Base-by-base conservation (phyloP, 2,797 vertebrate genomes). In the Spinus pinus region DNA sequence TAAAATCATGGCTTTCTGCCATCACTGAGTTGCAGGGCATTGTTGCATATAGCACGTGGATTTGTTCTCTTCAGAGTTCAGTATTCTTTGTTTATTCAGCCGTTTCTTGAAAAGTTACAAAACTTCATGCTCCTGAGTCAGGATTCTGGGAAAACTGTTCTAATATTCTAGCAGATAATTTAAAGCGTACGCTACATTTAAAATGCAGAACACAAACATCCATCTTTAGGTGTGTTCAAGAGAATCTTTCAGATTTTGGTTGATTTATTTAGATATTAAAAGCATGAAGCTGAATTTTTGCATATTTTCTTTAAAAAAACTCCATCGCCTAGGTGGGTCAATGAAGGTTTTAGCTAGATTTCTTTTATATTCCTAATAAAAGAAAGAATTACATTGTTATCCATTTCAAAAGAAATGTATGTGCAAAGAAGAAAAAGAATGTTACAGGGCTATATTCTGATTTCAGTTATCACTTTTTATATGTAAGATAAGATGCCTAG, bases 251-350 rank as follows among this genome's bases (percentile, higher is more conserved):
- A 49, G 47, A 47, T 20, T 75, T 87, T 82, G 10, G 7, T 58
- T 95, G n/a, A 62, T 82, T 67, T 84, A 82, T 54, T 69, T 79
- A 62, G 22, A 3, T 79, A 65, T 28, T 80, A 58, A 73, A 93
- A 86, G 31, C 24, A 54, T 31, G 44, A 77, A 73, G 42, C 14
- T 50, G 35, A 64, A 18, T 73, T 33, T 72, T 73, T 42, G 6
- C 58, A 2, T 69, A 20, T 66, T 87, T 89, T 84, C 30, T 62
- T 79, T 7, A 1, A 57, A 39, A 67, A 81, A 6, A 2, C 0
- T 0, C 25, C 5, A 3, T 14, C 6, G 37, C 5, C 5, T 47
- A 53, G 20, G 35, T 56, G 14, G 12, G 4, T 66, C 39, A 46
- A 5, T 65, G 16, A 72, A 80, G 24, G 4, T 67, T 83, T 91